Evolutionary conservation across 2,888 invertebrate species (phyloP), one percentile per base, ranked within the genome.

Genomic region (Aricia artaxerxes): DNA sequence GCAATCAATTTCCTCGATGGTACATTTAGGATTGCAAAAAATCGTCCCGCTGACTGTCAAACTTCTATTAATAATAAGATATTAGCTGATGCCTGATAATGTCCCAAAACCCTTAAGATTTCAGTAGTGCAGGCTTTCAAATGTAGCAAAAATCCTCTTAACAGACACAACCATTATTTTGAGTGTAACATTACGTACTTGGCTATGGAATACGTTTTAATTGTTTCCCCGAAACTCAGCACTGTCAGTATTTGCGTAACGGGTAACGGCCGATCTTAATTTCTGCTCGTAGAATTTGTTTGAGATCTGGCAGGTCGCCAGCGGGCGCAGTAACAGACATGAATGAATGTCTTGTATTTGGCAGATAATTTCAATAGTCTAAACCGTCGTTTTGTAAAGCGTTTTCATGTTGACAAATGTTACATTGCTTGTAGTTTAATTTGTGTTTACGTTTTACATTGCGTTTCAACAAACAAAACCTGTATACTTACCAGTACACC

Each of bases 311-410:
- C 69, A 69, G 35, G 35, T 13, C 69, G 69, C 69, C 69, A 69
- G 69, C 57, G 13, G 57, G 57, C 57, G 57, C 57, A 13, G 69
- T 35, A 69, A 35, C 69, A 69, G 69, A 69, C 69, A 38, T 69
- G 69, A 69, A 69, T 69, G 69, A 69, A 35, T 35, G 69, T 38
- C 69, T 69, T 35, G 69, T 69, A 35, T 69, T 69, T 64, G 61
- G 35, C 69, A 13, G 35, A 35, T 69, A 13, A 69, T 69, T 69
- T 69, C 24, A 69, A 69, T 5, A 24, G 24, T 69, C 35, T 16
- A 69, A 35, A 69, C 13, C 38, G 69, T 38, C 69, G 38, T 69
- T 35, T 35, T 69, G 64, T 31, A 16, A 35, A 69, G 4, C 69
- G 35, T 38, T 69, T 38, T 35, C 69, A 35, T 69, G 69, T 69